phyloP scores from a whole-genome alignment of 2,888 invertebrate genomes.

The Leptothorax acervorum region DNA sequence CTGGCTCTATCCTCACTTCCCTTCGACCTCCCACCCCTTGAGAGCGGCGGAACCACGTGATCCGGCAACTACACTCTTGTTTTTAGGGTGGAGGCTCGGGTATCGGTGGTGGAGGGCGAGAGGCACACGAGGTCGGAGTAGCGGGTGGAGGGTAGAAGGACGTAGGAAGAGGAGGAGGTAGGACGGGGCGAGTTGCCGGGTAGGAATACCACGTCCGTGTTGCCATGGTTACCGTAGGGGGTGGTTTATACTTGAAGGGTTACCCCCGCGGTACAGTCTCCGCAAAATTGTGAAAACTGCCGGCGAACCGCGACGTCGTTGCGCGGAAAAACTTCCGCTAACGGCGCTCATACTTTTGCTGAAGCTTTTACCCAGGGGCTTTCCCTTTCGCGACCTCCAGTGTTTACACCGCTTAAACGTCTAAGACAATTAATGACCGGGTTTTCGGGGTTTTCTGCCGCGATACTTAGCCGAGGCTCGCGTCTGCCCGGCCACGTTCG shows the following conservation, averaged over 20 bases:
- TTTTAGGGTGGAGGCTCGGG: slow-evolving; percentile 80
- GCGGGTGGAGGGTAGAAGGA: slow-evolving; percentile 65
- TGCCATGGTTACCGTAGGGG: slow-evolving; percentile 82
- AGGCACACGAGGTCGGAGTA: slow-evolving; percentile 60
- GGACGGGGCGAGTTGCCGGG: slow-evolving; percentile 72
- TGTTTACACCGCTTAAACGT: slow-evolving; percentile 82
- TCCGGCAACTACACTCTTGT: slow-evolving; percentile 83
- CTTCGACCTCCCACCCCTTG: slow-evolving; percentile 77
- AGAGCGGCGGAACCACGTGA: slow-evolving; percentile 81
- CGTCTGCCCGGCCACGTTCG: not conserved
- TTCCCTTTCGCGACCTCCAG: slow-evolving; percentile 82
- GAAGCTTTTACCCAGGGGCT: slow-evolving; percentile 78
- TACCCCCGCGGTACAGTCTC: slow-evolving; percentile 82
- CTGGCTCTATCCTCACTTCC: slow-evolving; percentile 80
- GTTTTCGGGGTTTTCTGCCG: slow-evolving; percentile 69
- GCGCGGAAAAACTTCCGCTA: slow-evolving; percentile 71
- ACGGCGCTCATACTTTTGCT: slow-evolving; percentile 77
- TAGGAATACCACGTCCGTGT: slow-evolving; percentile 83
- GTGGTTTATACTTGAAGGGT: slow-evolving; percentile 84
- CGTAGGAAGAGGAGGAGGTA: slow-evolving; percentile 69
- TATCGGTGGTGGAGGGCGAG: slow-evolving; percentile 71
- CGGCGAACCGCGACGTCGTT: slow-evolving; percentile 38
- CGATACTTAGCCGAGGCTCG: slow-evolving; percentile 33
- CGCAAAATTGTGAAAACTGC: slow-evolving; percentile 82
- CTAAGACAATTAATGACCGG: slow-evolving; percentile 82